A percentile compares a stretch with the other conserved stretches of the same genome.
Evolutionary conservation across 2,888 invertebrate genomes (phyloP).

Genomic region (Lochmaea capreae): DNA sequence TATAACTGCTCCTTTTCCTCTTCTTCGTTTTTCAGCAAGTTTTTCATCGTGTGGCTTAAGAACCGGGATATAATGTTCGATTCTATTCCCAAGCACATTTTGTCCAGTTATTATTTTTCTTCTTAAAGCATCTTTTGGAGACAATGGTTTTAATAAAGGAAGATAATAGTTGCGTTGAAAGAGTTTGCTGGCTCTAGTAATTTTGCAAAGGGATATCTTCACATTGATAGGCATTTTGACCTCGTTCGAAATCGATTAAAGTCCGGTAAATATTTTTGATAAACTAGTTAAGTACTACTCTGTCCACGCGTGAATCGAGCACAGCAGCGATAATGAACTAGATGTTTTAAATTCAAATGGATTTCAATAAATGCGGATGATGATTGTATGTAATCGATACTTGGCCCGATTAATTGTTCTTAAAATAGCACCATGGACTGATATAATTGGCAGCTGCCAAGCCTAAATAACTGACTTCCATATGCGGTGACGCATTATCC

Average conservation of each 20-base stretch:
- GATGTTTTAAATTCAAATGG: conserved; percentile 54
- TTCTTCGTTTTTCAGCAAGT: conserved; percentile 53
- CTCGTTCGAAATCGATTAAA: conserved; percentile 32
- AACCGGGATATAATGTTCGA: conserved; percentile 83
- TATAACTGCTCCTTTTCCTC: conserved; percentile 61
- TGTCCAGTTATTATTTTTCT: conserved; percentile 84
- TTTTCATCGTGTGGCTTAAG: conserved; percentile 67
- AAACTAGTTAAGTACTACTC: conserved; percentile 48
- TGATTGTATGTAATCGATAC: conserved; percentile 49
- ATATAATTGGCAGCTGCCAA: conserved; percentile 53
- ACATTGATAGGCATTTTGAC: conserved; percentile 61
- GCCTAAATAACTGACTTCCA: conserved; percentile 62
- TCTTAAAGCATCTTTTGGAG: conserved; percentile 83
- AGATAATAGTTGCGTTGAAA: conserved; percentile 86
- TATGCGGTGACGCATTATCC: conserved; percentile 62
- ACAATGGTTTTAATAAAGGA: conserved; percentile 82
- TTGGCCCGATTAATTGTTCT: conserved; percentile 55
- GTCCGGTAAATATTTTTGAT: conserved; percentile 36
- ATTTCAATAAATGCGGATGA: conserved; percentile 50
- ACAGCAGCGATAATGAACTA: conserved; percentile 57
- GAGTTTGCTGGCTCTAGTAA: conserved; percentile 82
- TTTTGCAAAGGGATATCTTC: conserved; percentile 75
- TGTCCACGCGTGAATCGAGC: conserved; percentile 50
- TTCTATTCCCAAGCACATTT: conserved; percentile 69
- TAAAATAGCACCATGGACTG: conserved; percentile 57